Base-by-base conservation (phyloP, 92 coral and sea anemone genomes). In the Phymanthus crucifer region DNA sequence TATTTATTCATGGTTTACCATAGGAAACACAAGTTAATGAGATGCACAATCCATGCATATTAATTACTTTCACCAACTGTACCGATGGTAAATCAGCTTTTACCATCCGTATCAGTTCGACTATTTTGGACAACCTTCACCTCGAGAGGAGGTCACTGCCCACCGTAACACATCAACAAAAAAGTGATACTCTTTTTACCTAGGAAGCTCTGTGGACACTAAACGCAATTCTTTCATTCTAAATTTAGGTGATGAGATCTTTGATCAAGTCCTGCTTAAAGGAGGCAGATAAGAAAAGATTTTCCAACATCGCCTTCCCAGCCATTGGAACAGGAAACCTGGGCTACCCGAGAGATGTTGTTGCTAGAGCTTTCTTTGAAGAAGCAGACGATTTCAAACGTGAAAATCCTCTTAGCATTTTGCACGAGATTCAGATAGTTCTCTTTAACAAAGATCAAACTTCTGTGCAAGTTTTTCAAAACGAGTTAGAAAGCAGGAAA, bases 241-340 rank as follows among this genome's bases (percentile, higher is more conserved):
- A 0, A 6, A 9, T 75, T 76, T 24, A 87, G 87, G 69, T 57
- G 9, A 46, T 87, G 29, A 87, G 82, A 2, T 54, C 40, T 11
- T 73, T 91, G 72, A 58, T 93, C 32, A 23, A 72, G 75, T 76
- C 64, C 2, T 90, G 98, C 50, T 83, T 93, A 19, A 38, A 67
- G 0, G 86, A 90, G 86, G 87, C 92, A 9, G 83, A 83, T 65
- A 74, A 75, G 31, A 78, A 80, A 80, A 76, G 75, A 9, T 80
- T 88, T 27, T 79, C 80, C 3, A 87, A 82, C 31, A 90, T 93
- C 34, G 89, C 98, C 46, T 84, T 93, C 27, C 97, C 97, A 12
- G 97, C 97, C 47, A 90, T 93, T 70, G 97, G 97, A 33, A 93
- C 97, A 26, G 97, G 97, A 47, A 85, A 83, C 9, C 87, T 90